Evolutionary conservation across 92 coral and sea anemone genomes (phyloP), one percentile per base, ranked within the genome.

Genomic region (Umimayanthus kanabou): DNA sequence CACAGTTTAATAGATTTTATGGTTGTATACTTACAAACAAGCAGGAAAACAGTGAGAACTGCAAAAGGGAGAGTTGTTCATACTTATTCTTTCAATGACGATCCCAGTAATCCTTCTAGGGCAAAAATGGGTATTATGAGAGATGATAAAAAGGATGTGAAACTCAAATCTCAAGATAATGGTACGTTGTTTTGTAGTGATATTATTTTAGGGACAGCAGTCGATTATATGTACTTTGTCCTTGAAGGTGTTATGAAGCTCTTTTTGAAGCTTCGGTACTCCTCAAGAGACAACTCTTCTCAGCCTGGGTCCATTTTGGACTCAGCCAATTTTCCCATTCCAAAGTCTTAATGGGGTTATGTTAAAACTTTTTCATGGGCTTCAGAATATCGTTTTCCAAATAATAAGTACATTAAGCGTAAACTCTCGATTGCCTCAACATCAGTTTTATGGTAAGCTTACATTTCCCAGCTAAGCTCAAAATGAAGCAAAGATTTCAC

Each of bases 301-400:
- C n/a, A n/a, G n/a, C 45, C 91, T 93, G 40, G 90, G 93, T 14
- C 95, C 95, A 15, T 83, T 92, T 42, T 92, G 93, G 92, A 92
- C 95, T n/a, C 93, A 88, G 55, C 87, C 91, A 15, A 84, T 88
- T 49, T 93, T 90, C 90, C 92, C 86, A 4, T 93, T 92, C 40
- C 93, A 90, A 92, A 88, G 84, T 70, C 75, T 87, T 0, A 90
- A 90, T 75, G 93, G 95, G 28, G 74, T 71, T 37, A 28, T 90
- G 25, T 82, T 92, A 22, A 92, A 92, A 76, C 30, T 87, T 65
- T 78, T 92, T 37, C 94, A 92, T 22, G 94, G 94, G 26, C 87
- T 92, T 18, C 94, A 92, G 86, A 89, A 86, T 33, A 81, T 85
- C 58, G 88, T 72, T 55, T 85, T 88, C 67, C 91, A 91, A 72